Conservation (phyloP, 2,113 vertebrate genomes). For the Rhynchomys soricoides region DNA sequence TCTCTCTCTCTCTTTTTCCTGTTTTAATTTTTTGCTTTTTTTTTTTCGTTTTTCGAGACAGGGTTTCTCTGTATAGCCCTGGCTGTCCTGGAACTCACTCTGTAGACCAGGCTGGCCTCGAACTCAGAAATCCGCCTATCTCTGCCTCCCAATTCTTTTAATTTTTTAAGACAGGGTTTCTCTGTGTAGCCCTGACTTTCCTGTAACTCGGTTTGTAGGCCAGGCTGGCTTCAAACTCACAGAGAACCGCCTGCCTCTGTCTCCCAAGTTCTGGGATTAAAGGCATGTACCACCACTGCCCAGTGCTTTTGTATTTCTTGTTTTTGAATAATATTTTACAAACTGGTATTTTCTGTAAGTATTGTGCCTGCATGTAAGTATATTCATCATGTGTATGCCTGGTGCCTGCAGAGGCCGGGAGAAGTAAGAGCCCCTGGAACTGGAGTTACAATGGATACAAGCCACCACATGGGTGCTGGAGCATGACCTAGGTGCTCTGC, state of each 20-base stretch:
- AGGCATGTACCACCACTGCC: neutral
- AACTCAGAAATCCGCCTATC: neutral
- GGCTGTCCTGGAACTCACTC: neutral
- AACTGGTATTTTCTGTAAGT: neutral
- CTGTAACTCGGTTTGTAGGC: neutral
- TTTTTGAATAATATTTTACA: neutral
- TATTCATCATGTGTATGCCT: neutral
- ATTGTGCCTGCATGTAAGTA: neutral
- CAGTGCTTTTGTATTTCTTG: neutral
- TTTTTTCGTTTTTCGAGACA: neutral
- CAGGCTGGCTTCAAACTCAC: neutral
- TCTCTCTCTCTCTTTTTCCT: neutral
- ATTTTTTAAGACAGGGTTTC: neutral
- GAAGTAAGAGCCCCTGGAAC: neutral
- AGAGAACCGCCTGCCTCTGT: neutral
- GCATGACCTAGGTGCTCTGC: neutral
- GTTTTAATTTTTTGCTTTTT: neutral
- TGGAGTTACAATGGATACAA: neutral
- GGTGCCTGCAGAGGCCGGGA: neutral
- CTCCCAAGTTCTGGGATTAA: neutral
- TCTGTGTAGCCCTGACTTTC: neutral
- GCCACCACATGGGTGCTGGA: neutral
- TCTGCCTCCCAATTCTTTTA: neutral
- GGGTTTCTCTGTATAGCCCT: neutral
- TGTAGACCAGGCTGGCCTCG: neutral